Evolutionary conservation across 2,797 vertebrate species (phyloP).

Genomic region (Hyperoplus lanceolatus): DNA sequence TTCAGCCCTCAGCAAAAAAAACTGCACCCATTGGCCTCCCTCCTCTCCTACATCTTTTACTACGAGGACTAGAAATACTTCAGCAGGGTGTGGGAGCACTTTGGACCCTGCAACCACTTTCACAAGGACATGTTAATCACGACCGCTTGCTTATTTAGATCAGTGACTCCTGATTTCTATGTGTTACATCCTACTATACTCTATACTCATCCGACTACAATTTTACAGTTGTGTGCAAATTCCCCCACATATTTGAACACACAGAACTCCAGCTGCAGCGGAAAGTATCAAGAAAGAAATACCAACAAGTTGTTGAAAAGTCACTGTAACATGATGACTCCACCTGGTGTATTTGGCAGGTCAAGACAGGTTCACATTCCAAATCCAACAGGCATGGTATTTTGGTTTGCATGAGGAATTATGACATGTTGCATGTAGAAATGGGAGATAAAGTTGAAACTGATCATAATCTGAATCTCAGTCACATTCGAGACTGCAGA

Average conservation of each 20-base stretch:
- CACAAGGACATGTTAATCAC: constrained; percentile 18
- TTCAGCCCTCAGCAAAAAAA: not conserved
- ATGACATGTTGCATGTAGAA: not conserved
- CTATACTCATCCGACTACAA: too few relatives aligned
- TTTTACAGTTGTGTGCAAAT: not conserved
- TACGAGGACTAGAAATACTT: constrained; percentile 53
- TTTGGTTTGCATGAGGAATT: not conserved
- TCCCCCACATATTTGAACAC: not conserved
- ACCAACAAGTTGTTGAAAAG: not conserved
- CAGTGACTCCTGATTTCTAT: not conserved
- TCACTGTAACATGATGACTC: not conserved
- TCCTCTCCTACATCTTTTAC: constrained; percentile 17
- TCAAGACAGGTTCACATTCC: constrained; percentile 12
- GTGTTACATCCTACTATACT: not conserved
- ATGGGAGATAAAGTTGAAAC: too few relatives aligned
- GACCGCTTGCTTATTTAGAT: not conserved
- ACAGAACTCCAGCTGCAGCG: not conserved
- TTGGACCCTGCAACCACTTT: constrained; percentile 19
- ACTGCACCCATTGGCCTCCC: not conserved
- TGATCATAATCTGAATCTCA: too few relatives aligned
- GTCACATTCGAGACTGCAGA: not conserved
- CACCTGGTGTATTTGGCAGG: constrained; percentile 14
- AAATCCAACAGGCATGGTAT: not conserved
- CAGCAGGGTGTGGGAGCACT: constrained; percentile 66
- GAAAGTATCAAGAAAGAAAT: not conserved